Evolutionary conservation across 1,140 invertebrate species (phyloP).

Genomic region (Neuroterus valhalla): DNA sequence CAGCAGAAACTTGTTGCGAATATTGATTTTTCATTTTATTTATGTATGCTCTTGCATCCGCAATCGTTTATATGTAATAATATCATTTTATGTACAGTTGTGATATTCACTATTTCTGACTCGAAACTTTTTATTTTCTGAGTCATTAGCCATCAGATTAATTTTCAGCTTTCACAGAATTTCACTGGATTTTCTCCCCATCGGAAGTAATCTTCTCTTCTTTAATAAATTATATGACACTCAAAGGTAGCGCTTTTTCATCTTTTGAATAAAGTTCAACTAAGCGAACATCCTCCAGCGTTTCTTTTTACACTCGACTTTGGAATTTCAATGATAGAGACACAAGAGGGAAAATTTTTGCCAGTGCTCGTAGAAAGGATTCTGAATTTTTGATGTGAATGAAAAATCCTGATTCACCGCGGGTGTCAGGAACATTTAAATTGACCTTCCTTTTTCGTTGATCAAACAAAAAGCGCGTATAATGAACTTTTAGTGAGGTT

Average conservation of each 20-base stretch:
- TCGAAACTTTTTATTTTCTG: too few relatives aligned
- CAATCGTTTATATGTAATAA: too few relatives aligned
- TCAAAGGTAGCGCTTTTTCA: background rate
- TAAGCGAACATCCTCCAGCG: background rate
- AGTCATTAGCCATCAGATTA: too few relatives aligned
- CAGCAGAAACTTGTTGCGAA: slow-evolving; percentile 22
- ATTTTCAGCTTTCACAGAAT: too few relatives aligned
- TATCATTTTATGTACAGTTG: too few relatives aligned
- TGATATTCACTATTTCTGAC: too few relatives aligned
- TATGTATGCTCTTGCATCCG: background rate
- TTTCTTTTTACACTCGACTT: background rate
- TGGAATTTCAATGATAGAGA: too few relatives aligned
- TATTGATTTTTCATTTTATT: slow-evolving; percentile 4
- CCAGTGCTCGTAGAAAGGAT: background rate
- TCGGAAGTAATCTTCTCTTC: slow-evolving; percentile 15
- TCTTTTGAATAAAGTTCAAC: slow-evolving; percentile 1
- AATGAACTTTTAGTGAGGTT: slow-evolving; percentile 11
- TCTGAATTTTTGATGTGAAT: slow-evolving; percentile 14
- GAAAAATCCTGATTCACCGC: background rate
- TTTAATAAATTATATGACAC: background rate
- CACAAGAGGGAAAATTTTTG: too few relatives aligned
- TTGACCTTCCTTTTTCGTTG: slow-evolving; percentile 9
- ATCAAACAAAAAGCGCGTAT: slow-evolving; percentile 13
- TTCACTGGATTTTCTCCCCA: too few relatives aligned
- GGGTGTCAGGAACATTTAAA: background rate